Evolutionary conservation across 2,113 vertebrate species (phyloP).

Genomic region (Desmodus rotundus): DNA sequence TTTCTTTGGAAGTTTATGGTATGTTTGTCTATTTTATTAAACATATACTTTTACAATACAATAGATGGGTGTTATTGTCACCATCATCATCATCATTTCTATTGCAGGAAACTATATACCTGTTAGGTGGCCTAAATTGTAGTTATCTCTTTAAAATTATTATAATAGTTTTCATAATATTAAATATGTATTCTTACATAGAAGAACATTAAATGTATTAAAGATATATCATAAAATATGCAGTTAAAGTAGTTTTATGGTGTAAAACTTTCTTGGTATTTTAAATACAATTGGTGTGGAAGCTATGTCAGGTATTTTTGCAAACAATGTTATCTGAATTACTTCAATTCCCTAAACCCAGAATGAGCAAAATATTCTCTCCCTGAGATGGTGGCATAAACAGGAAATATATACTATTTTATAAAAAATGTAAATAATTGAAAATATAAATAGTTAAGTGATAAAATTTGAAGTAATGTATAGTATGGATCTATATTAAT

Average conservation of each 20-base stretch:
- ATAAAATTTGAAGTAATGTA: neutral
- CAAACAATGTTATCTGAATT: neutral
- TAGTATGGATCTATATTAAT: neutral
- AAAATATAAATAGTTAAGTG: neutral
- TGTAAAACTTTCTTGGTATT: conserved; percentile 4
- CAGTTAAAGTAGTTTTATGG: neutral
- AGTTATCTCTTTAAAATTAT: neutral
- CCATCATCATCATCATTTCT: neutral
- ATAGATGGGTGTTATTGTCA: neutral
- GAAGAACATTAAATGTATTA: neutral
- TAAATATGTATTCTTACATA: neutral
- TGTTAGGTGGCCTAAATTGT: neutral
- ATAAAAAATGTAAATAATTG: neutral
- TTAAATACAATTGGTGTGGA: neutral
- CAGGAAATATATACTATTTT: neutral
- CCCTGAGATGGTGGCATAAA: neutral
- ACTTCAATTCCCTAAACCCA: neutral
- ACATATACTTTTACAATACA: neutral
- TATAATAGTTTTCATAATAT: neutral
- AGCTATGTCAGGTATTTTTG: neutral
- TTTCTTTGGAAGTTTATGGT: neutral
- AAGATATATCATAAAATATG: neutral
- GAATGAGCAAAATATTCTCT: neutral
- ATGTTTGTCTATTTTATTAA: neutral
- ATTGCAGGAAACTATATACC: neutral